Conservation (phyloP, 2,797 vertebrate genomes). For the Astyanax mexicanus region DNA sequence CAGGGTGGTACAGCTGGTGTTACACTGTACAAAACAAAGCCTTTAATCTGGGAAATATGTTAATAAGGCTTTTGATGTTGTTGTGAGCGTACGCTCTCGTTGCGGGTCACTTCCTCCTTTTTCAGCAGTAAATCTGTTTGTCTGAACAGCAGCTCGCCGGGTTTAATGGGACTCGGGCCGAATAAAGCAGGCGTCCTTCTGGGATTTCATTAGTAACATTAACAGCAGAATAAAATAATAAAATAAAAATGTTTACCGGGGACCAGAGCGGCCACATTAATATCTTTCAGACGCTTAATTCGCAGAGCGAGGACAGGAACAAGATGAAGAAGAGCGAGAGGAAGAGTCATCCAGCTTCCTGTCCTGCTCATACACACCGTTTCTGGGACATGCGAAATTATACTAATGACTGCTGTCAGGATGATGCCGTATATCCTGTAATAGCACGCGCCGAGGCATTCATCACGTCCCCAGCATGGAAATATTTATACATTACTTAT, state of each 20-base stretch:
- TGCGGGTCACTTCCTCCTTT: conserved; percentile 46
- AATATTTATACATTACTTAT: conserved; percentile 11
- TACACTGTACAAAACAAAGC: conserved; percentile 27
- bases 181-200: conserved; percentile 57
- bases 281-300: conserved; percentile 62
- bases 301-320: not conserved
- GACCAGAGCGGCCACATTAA: conserved; percentile 56
- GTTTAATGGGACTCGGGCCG: conserved; percentile 49
- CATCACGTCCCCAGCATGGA: conserved; percentile 21
- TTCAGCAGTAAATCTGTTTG: conserved; percentile 58
- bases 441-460: conserved; percentile 26
- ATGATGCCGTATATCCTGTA: conserved; percentile 51
- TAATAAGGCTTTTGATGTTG: conserved; percentile 45
- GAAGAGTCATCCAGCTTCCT: conserved; percentile 40
- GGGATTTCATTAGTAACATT: conserved; percentile 75
- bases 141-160: conserved; percentile 46
- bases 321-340: conserved; percentile 24
- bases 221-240: conserved; percentile 57
- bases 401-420: conserved; percentile 66
- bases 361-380: conserved; percentile 48
- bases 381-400: conserved; percentile 65
- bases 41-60: conserved; percentile 21
- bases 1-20: conserved; percentile 12
- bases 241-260: conserved; percentile 61
- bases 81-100: conserved; percentile 32